Conservation (phyloP, 2,888 invertebrate genomes). For the Lingula anatina region DNA sequence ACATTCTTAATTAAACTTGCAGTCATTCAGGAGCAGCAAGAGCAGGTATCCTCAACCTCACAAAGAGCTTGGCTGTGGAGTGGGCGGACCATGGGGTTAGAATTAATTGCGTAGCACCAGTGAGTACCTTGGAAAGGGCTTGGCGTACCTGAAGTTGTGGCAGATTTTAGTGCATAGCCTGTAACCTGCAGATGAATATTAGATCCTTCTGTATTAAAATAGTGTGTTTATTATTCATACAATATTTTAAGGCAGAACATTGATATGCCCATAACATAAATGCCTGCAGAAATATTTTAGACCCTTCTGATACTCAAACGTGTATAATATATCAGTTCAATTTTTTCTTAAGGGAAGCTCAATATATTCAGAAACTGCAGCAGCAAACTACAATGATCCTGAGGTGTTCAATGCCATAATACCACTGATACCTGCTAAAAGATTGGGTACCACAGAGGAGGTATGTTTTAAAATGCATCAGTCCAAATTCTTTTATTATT, state of each 20-base stretch:
- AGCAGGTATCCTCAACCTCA: slow-evolving; percentile 55
- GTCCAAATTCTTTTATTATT: no score
- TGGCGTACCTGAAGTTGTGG: no score
- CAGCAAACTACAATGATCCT: slow-evolving; percentile 53
- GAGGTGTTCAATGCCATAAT: slow-evolving; percentile 43
- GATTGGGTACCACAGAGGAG: slow-evolving; percentile 54
- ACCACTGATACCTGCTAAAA: slow-evolving; percentile 47
- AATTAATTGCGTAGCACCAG: slow-evolving; percentile 56
- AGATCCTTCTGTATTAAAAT: no score
- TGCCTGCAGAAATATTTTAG: no score
- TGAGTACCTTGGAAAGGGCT: slow-evolving; percentile 28
- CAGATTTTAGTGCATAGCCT: no score
- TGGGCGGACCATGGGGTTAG: slow-evolving; percentile 55
- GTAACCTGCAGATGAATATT: no score
- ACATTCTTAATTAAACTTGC: slow-evolving; percentile 1
- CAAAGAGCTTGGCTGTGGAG: slow-evolving; percentile 55
- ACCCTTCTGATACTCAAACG: no score
- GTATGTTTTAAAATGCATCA: slow-evolving; percentile 36
- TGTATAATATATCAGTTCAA: no score
- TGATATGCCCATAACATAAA: no score
- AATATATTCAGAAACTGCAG: slow-evolving; percentile 55
- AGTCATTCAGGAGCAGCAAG: slow-evolving; percentile 57
- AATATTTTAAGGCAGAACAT: no score
- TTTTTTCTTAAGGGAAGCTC: slow-evolving; percentile 48
- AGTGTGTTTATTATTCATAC: no score